A percentile compares a stretch with the other conserved stretches of the same genome.
These are phyloP conservation scores for Platycercus adscitus DNA, from an alignment of 2,113 vertebrate species.

Conservation along the genomic window DNA sequence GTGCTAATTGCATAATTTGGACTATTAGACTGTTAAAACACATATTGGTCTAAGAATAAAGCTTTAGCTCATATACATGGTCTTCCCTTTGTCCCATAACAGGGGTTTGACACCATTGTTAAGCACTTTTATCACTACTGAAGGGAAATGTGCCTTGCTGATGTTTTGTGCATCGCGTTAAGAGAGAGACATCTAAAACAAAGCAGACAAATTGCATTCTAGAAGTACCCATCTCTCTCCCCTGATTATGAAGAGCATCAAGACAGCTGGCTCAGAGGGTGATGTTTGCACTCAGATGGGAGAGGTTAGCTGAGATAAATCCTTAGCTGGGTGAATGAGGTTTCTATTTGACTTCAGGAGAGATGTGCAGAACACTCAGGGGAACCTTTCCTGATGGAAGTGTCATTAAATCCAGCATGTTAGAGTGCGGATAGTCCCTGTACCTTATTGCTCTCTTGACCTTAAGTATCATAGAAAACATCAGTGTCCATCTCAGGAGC, in stretches of 20 bases:
- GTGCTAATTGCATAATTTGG: background rate
- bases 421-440: background rate
- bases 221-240: background rate
- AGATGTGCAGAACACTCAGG: background rate
- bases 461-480: background rate
- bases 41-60: background rate
- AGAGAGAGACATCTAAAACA: background rate
- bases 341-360: background rate
- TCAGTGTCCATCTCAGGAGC: background rate
- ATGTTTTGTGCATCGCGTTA: background rate
- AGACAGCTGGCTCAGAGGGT: background rate
- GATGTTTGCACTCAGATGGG: background rate
- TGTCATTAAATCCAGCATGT: background rate
- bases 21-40: background rate
- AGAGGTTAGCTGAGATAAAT: conserved; percentile 40
- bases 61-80: background rate
- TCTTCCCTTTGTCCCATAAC: background rate
- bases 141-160: background rate
- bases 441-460: background rate
- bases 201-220: background rate
- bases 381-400: background rate
- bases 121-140: background rate
- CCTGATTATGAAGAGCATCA: background rate
- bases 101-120: background rate
- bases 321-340: background rate